Conservation (phyloP, 2,113 vertebrate species). For the Catagonus wagneri region DNA sequence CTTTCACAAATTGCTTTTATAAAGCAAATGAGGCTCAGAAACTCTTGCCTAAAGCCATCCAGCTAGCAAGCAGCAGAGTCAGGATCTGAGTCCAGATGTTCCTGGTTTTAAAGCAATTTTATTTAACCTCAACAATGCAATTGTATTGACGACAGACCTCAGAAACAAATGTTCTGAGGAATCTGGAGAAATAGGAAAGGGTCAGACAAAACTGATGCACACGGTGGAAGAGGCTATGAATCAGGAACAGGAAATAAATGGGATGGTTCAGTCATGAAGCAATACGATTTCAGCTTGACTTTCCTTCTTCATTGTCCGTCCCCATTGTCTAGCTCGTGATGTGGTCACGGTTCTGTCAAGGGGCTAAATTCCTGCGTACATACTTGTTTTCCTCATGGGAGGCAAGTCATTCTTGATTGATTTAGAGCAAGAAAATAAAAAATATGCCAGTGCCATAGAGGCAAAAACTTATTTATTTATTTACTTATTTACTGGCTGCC, state of each 20-base stretch:
- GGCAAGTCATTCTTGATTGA: not conserved
- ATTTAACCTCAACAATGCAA: not conserved
- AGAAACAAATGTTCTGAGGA: not conserved
- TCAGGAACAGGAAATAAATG: not conserved
- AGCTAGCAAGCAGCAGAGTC: not conserved
- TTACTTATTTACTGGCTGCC: not conserved
- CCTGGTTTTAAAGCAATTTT: not conserved
- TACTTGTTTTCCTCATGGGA: not conserved
- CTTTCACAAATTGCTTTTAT: not conserved
- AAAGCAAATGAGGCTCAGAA: not conserved
- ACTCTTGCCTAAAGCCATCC: not conserved
- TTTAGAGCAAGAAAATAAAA: slow-evolving; percentile 14
- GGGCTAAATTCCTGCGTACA: slow-evolving; percentile 12
- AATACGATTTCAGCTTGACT: not conserved
- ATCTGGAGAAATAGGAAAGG: not conserved
- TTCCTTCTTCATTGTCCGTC: not conserved
- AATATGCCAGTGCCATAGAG: not conserved
- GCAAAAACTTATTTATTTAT: not conserved
- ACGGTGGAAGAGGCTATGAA: not conserved
- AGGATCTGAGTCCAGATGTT: not conserved
- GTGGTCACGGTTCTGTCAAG: not conserved
- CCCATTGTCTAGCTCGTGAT: not conserved
- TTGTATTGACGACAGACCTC: not conserved
- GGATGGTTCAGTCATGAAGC: not conserved
- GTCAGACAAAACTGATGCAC: not conserved